A percentile compares a stretch with the other conserved stretches of the same genome.
These are phyloP conservation scores for Vidua macroura DNA, from an alignment of 2,113 vertebrate genomes.

Conservation along the genomic window DNA sequence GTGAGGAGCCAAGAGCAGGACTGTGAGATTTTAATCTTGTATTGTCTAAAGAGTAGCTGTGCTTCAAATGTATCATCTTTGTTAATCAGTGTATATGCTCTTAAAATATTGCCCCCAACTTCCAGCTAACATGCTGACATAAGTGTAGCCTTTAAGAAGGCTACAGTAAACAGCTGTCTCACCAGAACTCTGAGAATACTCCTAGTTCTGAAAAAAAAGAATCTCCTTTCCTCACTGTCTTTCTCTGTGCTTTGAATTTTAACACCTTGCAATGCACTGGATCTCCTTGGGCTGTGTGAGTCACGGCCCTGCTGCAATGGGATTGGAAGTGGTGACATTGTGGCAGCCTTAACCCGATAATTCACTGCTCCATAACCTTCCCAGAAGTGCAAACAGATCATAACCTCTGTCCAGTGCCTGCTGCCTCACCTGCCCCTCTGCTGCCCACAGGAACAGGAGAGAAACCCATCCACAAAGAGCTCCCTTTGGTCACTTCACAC, in stretches of 20 bases:
- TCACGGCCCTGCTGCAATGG: background rate
- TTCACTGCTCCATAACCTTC: background rate
- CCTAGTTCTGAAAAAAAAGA: background rate
- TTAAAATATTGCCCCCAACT: background rate
- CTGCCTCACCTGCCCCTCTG: background rate
- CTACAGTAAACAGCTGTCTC: background rate
- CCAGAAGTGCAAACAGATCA: background rate
- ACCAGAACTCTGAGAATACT: background rate
- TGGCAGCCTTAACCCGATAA: background rate
- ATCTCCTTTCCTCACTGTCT: background rate
- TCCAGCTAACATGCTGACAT: accelerated
- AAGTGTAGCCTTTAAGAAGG: background rate
- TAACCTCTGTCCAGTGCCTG: background rate
- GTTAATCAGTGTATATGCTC: background rate
- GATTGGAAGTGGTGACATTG: background rate
- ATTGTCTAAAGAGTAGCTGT: background rate
- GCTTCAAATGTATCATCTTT: background rate
- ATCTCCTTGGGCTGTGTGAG: background rate
- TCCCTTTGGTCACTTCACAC: background rate
- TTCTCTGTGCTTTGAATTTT: background rate
- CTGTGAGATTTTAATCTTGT: background rate
- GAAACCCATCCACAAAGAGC: background rate
- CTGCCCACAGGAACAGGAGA: background rate
- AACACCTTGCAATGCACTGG: background rate
- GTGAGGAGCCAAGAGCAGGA: background rate